phyloP scores from a whole-genome alignment of 2,797 vertebrate species.

The Myiothlypis coronata region DNA sequence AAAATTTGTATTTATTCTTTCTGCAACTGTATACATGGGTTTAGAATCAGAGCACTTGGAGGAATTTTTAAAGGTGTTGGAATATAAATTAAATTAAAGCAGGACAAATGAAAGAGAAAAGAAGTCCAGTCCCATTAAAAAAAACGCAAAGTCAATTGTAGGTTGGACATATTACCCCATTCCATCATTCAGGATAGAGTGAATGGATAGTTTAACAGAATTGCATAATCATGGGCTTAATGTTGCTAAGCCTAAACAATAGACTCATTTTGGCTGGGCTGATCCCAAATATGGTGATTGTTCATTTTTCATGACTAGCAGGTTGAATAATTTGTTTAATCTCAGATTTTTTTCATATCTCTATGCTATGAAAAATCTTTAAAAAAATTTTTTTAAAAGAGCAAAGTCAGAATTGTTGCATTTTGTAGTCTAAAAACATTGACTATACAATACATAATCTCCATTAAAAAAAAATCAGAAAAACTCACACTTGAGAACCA shows the following conservation, averaged over 20 bases:
- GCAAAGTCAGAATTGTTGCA: neutral
- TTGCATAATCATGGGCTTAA: neutral
- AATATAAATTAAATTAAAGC: neutral
- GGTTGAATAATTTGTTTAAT: neutral
- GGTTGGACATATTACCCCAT: neutral
- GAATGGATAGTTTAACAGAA: neutral
- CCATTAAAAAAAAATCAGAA: neutral
- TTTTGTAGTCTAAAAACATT: neutral
- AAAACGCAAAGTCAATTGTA: fast-evolving
- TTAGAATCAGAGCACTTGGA: neutral
- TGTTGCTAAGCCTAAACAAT: neutral
- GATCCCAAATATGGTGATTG: neutral
- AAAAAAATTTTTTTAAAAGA: neutral
- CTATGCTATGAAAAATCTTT: neutral
- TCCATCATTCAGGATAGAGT: neutral
- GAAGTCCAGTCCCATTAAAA: neutral
- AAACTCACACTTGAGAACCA: neutral
- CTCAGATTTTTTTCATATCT: neutral
- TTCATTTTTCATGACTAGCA: neutral
- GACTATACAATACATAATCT: neutral
- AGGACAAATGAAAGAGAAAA: neutral
- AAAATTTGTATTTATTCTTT: neutral
- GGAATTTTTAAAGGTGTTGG: neutral
- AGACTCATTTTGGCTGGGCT: neutral
- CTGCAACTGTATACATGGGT: neutral